Base-by-base conservation (phyloP, 2,888 invertebrate species). In the Phalera bucephala region DNA sequence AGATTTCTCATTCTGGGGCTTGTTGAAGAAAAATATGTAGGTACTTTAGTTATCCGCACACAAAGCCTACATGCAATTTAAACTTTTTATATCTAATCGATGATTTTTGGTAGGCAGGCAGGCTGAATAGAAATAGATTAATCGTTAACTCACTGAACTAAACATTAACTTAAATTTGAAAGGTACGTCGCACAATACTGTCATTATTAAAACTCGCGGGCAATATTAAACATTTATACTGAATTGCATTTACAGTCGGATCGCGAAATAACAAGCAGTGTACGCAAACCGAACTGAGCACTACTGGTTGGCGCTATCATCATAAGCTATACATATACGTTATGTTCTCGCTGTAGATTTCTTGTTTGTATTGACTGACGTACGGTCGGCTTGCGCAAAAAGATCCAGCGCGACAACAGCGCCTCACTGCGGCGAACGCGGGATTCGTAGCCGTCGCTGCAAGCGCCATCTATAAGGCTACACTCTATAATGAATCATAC, bases 291-390 rank as follows among this genome's bases (percentile, higher is more conserved):
- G 80, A 77, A 63, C 74, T 64, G 66, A 66, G 68, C 77, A 71
- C 80, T 74, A 80, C 77, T 79, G 80, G 72, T 75, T 64, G 71
- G 68, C 77, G 70, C 75, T 79, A 76, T 73, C 79, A 76, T 71
- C 64, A 68, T 67, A 61, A 56, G 62, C 72, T 76, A 78, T 82
- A 83, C 77, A 67, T 77, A 68, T 66, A 70, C 66, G 62, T 65
- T 67, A 72, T 67, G 66, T 67, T 68, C 70, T 66, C 72, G 66
- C 72, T 69, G 68, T 74, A 64, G 58, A 70, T 63, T 70, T 72
- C 74, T 78, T 80, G 78, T 85, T 88, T 83, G 82, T 86, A 88
- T 88, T 85, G 17, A 27, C 7, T 27, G 87, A 88, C 85, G 84
- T 82, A 71, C 62, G 61, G 56, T 9, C 62, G 58, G 65, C 76